Evolutionary conservation across 2,113 vertebrate genomes (phyloP).

Genomic region (Calyptomena viridis): DNA sequence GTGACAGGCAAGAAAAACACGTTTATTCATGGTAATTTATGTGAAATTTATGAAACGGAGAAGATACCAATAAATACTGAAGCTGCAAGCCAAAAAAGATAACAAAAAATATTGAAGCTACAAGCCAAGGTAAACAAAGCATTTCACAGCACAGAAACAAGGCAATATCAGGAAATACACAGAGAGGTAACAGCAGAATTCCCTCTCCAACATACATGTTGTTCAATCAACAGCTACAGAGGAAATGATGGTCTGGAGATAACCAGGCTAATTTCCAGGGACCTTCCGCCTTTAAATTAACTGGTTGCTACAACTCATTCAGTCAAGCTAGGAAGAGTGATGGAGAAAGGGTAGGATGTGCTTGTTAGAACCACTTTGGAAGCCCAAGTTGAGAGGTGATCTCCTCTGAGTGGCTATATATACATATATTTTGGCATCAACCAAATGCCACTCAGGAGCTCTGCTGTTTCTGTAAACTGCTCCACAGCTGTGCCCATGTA

Average conservation of each 20-base stretch:
- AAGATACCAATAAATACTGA: neutral
- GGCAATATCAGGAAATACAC: neutral
- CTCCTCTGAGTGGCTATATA: neutral
- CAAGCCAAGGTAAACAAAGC: neutral
- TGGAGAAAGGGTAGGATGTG: neutral
- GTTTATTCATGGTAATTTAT: neutral
- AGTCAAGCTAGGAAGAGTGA: neutral
- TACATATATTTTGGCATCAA: neutral
- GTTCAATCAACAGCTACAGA: neutral
- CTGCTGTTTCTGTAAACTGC: neutral
- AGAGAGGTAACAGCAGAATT: neutral
- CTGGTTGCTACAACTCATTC: neutral
- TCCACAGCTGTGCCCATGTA: neutral
- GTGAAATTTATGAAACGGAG: neutral
- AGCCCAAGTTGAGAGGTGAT: neutral
- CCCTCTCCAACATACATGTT: neutral
- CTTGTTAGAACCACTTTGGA: neutral
- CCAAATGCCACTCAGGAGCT: neutral
- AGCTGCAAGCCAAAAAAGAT: neutral
- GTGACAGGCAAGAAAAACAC: neutral
- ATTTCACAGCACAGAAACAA: neutral
- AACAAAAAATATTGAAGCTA: neutral
- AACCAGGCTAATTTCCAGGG: neutral
- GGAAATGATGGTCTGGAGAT: neutral
- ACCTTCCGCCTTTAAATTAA: neutral